phyloP scores from a whole-genome alignment of 2,888 invertebrate genomes.

The Ariolimax columbianus region DNA sequence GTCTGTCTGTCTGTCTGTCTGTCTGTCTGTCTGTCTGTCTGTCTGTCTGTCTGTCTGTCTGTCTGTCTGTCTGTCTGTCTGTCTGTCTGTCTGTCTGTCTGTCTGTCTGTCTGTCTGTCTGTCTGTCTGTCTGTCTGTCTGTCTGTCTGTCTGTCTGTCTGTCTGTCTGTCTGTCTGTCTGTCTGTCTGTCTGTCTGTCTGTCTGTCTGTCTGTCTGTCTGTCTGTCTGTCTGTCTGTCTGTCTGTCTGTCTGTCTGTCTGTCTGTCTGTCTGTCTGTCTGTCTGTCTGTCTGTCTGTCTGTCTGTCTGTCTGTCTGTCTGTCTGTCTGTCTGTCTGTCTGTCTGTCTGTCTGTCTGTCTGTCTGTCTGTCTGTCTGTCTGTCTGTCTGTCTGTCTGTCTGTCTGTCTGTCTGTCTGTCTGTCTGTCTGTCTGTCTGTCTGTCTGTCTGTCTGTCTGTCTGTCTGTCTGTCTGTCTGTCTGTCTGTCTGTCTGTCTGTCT shows the following conservation, averaged over 20 bases:
- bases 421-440: conserved; percentile 1
- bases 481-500: background rate
- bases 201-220: background rate
- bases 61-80: conserved; percentile 15
- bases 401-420: background rate
- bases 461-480: conserved; percentile 18
- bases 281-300: conserved; percentile 5
- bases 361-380: background rate
- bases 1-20: conserved; percentile 1
- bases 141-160: background rate
- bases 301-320: background rate
- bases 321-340: conserved; percentile 4
- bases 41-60: conserved; percentile 1
- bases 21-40: conserved; percentile 17
- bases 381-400: conserved; percentile 17
- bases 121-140: background rate
- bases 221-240: background rate
- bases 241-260: conserved; percentile 16
- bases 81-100: background rate
- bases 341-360: background rate
- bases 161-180: background rate
- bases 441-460: background rate
- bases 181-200: background rate
- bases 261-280: background rate
- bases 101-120: conserved; percentile 18